Percentiles rank a stretch among this genome's conserved stretches.
phyloP scores from a whole-genome alignment of 2,113 vertebrate species.

The Arvicanthis niloticus region DNA sequence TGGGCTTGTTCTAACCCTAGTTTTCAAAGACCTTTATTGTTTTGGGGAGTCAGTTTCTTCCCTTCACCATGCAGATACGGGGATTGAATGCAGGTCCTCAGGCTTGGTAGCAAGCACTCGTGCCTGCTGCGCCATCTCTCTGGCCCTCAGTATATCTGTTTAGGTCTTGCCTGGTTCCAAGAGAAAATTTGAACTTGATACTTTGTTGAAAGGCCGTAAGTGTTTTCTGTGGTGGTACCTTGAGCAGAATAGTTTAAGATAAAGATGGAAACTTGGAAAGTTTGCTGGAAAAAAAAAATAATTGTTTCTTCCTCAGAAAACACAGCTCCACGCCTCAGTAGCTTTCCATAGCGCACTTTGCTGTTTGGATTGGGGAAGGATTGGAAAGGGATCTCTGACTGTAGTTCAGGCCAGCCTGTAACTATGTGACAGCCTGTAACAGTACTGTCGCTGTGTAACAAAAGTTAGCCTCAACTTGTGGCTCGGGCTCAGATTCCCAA shows the following conservation, averaged over 20 bases:
- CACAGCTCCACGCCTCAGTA: conserved; percentile 2
- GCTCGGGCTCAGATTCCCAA: not conserved
- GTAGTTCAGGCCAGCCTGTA: not conserved
- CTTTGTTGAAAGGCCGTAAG: conserved; percentile 33
- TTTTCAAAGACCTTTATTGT: not conserved
- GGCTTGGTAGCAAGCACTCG: not conserved
- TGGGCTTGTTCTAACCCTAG: not conserved
- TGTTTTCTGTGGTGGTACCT: conserved; percentile 66
- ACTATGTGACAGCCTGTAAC: not conserved
- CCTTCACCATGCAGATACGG: too few relatives aligned
- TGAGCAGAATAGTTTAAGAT: conserved; percentile 37
- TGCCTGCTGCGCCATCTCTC: not conserved
- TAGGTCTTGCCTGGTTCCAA: conserved; percentile 1
- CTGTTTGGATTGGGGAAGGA: not conserved
- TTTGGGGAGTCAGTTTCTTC: not conserved
- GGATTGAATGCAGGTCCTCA: not conserved
- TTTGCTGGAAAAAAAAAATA: not conserved
- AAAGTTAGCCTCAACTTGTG: not conserved
- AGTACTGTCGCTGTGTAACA: not conserved
- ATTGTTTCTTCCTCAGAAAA: conserved; percentile 30
- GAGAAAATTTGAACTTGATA: conserved; percentile 25
- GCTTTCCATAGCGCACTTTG: conserved; percentile 53
- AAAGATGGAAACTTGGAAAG: conserved; percentile 44
- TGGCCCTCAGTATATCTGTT: not conserved
- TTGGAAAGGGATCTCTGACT: not conserved